Conservation (phyloP, 2,797 vertebrate species). For the Coregonus ussuriensis region DNA sequence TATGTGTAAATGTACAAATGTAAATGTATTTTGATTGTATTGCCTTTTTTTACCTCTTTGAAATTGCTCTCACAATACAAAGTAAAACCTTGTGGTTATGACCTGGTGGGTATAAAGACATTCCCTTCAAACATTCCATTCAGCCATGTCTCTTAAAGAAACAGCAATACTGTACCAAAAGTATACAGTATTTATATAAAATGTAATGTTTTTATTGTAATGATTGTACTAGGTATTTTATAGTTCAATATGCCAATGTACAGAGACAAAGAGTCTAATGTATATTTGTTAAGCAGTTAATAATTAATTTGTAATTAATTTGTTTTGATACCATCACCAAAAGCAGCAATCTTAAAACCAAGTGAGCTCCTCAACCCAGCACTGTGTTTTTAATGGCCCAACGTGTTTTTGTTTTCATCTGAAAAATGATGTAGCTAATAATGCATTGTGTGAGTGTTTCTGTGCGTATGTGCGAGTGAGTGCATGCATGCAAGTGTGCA, state of each 20-base stretch:
- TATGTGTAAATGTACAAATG: conserved; percentile 55
- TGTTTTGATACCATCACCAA: conserved; percentile 29
- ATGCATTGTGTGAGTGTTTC: not conserved
- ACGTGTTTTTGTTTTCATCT: not conserved
- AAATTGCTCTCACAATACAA: conserved; percentile 25
- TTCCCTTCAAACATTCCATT: conserved; percentile 4
- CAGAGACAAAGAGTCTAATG: not conserved
- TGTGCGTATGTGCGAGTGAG: too few relatives aligned
- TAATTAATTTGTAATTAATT: conserved; percentile 45
- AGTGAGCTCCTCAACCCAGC: conserved; percentile 15
- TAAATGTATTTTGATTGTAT: conserved; percentile 55
- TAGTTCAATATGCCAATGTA: not conserved
- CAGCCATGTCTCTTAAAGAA: conserved; percentile 11
- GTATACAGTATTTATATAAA: not conserved
- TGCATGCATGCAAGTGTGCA: conserved; percentile 15
- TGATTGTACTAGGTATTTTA: not conserved
- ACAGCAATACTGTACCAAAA: not conserved
- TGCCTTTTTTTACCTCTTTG: conserved; percentile 44
- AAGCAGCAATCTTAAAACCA: not conserved
- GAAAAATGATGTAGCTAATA: conserved; percentile 26
- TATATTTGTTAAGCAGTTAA: not conserved
- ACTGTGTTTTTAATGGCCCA: conserved; percentile 19
- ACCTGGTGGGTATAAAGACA: conserved; percentile 5
- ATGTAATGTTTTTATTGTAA: conserved; percentile 1
- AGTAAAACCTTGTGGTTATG: conserved; percentile 13